Percentiles rank a stretch among this genome's conserved stretches.
These are phyloP conservation scores for Muscidifurax raptorellus DNA, from an alignment of 1,140 invertebrate species.

Conservation along the genomic window DNA sequence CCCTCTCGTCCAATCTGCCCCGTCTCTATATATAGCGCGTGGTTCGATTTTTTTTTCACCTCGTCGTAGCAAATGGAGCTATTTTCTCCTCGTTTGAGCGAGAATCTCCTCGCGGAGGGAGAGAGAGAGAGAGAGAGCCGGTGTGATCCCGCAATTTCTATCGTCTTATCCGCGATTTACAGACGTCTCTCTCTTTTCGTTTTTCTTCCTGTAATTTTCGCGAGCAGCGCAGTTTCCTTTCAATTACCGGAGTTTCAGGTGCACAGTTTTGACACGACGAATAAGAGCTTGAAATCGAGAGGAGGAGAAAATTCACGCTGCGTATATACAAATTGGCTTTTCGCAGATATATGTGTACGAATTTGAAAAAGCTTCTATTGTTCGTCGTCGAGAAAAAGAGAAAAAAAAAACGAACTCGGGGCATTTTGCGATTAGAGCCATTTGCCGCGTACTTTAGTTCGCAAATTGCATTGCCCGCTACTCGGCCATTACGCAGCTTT, in stretches of 20 bases:
- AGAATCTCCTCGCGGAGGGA: neutral
- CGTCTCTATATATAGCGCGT: neutral
- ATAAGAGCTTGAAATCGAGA: neutral
- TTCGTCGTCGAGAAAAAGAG: neutral
- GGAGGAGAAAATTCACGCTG: too few relatives aligned
- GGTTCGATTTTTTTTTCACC: neutral
- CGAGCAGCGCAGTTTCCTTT: neutral
- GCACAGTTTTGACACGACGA: neutral
- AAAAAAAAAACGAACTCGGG: neutral
- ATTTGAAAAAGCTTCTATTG: neutral
- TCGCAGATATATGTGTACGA: too few relatives aligned
- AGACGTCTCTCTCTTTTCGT: neutral
- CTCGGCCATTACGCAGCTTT: neutral
- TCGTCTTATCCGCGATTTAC: conserved; percentile 39
- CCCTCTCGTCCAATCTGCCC: neutral
- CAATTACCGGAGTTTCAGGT: conserved; percentile 15
- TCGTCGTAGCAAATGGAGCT: conserved; percentile 21
- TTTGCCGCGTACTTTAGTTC: neutral
- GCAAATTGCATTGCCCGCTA: neutral
- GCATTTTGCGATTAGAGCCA: neutral
- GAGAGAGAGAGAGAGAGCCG: too few relatives aligned
- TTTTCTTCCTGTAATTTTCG: neutral
- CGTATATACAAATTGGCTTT: too few relatives aligned
- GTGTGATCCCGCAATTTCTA: conserved; percentile 38
- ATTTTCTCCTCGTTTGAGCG: conserved; percentile 40